Conservation (phyloP, 2,797 vertebrate genomes). For the Crax fasciolata region DNA sequence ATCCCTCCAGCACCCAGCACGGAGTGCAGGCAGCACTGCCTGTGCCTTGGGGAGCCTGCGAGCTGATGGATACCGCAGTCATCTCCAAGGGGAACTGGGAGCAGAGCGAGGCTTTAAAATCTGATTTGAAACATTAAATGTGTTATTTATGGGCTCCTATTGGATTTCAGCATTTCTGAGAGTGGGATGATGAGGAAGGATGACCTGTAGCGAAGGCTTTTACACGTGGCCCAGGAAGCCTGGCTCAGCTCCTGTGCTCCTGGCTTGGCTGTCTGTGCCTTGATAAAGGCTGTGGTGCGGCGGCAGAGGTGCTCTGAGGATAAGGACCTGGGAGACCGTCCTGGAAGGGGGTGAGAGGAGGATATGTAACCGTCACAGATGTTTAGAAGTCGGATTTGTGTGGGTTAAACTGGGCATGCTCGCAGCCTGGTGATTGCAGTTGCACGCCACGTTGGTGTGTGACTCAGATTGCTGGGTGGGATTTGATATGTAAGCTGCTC, state of each 20-base stretch:
- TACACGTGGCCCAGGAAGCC: accelerated
- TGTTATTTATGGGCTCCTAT: background rate
- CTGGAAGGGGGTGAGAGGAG: conserved; percentile 51
- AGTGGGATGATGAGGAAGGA: background rate
- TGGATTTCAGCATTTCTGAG: conserved; percentile 19
- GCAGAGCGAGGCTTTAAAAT: background rate
- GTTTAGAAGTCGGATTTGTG: conserved; percentile 64
- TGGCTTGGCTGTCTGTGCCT: background rate
- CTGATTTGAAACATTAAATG: conserved; percentile 10
- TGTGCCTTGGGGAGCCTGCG: conserved; percentile 36
- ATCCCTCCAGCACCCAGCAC: background rate
- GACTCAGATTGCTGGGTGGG: conserved; percentile 58
- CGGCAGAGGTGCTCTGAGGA: conserved; percentile 58
- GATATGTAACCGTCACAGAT: conserved; percentile 42
- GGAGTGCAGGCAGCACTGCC: conserved; percentile 26
- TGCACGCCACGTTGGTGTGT: conserved; percentile 9
- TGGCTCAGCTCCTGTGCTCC: background rate
- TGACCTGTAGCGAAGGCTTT: background rate
- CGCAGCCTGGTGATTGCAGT: conserved; percentile 58
- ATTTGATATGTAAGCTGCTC: conserved; percentile 56
- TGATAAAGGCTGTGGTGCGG: conserved; percentile 40
- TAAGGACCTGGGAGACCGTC: conserved; percentile 51
- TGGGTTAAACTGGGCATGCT: conserved; percentile 67
- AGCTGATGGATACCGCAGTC: conserved; percentile 27
- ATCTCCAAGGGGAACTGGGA: conserved; percentile 41